These are phyloP conservation scores for Apistogramma diplotaenia DNA, from an alignment of 2,113 vertebrate genomes.

Conservation along the genomic window DNA sequence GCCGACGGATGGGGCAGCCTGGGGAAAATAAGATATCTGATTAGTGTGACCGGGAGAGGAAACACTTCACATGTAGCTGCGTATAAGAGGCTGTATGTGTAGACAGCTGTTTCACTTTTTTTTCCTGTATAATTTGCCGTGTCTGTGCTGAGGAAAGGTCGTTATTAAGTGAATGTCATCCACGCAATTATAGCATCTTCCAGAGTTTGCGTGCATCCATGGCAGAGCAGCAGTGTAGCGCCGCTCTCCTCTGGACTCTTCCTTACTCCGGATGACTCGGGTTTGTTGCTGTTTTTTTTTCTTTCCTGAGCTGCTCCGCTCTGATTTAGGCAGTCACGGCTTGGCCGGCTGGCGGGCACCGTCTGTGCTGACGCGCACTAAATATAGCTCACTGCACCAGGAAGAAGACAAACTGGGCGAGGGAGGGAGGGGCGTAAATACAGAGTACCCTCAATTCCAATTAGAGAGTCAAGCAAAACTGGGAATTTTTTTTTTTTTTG, in stretches of 20 bases:
- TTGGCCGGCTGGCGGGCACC: conserved; percentile 57
- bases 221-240: conserved; percentile 23
- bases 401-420: conserved; percentile 47
- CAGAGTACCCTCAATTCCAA: conserved; percentile 56
- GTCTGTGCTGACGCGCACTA: conserved; percentile 56
- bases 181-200: conserved; percentile 38
- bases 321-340: conserved; percentile 37
- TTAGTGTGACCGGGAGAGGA: conserved; percentile 31
- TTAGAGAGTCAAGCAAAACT: conserved; percentile 59
- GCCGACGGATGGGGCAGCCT: not conserved
- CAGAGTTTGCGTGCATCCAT: conserved; percentile 29
- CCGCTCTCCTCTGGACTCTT: conserved; percentile 22
- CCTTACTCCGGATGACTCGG: conserved; percentile 3
- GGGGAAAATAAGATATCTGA: conserved; percentile 35
- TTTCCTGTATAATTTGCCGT: conserved; percentile 28
- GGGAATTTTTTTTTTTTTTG: conserved; percentile 3
- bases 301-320: not conserved
- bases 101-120: not conserved
- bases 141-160: conserved; percentile 54
- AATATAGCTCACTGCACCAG: conserved; percentile 71
- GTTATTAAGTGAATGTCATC: conserved; percentile 48
- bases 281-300: conserved; percentile 33
- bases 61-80: conserved; percentile 31
- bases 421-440: conserved; percentile 57
- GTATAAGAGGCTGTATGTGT: not conserved